Conservation (phyloP, 2,113 vertebrate species). For the Phoenicopterus ruber region DNA sequence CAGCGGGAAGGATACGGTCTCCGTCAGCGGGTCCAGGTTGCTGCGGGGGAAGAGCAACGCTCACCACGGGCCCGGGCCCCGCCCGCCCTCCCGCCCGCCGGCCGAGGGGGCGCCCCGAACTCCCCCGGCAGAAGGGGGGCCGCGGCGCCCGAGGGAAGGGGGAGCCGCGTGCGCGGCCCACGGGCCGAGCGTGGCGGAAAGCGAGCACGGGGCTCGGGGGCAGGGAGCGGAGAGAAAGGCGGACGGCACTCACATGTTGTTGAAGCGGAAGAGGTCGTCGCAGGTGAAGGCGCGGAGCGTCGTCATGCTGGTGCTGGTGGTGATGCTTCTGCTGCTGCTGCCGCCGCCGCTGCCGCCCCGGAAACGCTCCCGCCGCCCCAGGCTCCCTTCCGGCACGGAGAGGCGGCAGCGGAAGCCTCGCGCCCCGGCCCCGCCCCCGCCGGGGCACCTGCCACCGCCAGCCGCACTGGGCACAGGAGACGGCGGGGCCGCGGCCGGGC, state of each 20-base stretch:
- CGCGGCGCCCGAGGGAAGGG: too few relatives aligned
- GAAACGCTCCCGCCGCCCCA: neutral
- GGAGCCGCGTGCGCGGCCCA: too few relatives aligned
- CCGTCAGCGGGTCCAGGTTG: too few relatives aligned
- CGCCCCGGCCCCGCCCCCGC: too few relatives aligned
- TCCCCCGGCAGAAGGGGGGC: too few relatives aligned
- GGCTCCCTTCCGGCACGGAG: neutral
- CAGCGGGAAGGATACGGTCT: too few relatives aligned
- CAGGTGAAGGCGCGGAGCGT: conserved; percentile 90
- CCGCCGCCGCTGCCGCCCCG: neutral
- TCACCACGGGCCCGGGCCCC: neutral
- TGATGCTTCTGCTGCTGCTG: too few relatives aligned
- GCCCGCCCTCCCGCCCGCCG: neutral
- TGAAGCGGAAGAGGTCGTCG: conserved; percentile 94
- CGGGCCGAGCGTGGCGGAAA: too few relatives aligned
- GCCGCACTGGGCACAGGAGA: neutral
- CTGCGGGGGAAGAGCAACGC: too few relatives aligned
- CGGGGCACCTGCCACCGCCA: too few relatives aligned
- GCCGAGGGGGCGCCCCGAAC: too few relatives aligned
- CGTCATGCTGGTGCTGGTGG: conserved; percentile 84
- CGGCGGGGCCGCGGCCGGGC: neutral
- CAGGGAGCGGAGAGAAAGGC: too few relatives aligned
- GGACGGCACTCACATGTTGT: conserved; percentile 86
- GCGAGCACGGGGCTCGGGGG: neutral
- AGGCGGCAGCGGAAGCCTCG: neutral